Evolutionary conservation across 2,113 vertebrate genomes (phyloP).

Genomic region (Centropus bengalensis): DNA sequence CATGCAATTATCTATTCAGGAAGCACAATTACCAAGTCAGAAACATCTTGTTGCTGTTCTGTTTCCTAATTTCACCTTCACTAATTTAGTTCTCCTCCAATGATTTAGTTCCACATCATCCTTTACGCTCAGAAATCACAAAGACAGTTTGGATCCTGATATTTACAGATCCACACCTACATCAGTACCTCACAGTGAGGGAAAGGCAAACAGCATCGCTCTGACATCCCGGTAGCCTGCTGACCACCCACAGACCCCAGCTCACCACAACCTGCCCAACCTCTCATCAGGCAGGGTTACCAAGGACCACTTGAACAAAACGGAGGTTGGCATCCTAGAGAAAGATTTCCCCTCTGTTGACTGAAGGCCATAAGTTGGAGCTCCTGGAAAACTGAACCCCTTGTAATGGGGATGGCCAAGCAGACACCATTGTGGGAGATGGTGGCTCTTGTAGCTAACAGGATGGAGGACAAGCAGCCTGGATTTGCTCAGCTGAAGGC

Average conservation of each 20-base stretch:
- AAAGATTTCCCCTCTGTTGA: neutral
- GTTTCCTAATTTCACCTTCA: neutral
- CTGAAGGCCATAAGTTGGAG: neutral
- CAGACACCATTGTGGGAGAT: neutral
- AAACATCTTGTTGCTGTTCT: neutral
- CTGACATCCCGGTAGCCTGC: rapidly evolving
- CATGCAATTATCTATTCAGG: neutral
- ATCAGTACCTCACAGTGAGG: neutral
- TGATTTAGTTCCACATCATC: neutral
- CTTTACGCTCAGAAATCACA: neutral
- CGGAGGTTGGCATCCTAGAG: neutral
- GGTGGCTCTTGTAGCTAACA: neutral
- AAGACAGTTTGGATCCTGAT: rapidly evolving
- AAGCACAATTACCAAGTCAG: neutral
- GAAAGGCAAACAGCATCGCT: neutral
- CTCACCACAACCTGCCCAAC: rapidly evolving
- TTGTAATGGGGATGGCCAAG: neutral
- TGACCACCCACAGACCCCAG: too few relatives aligned
- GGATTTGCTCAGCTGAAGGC: neutral
- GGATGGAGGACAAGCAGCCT: neutral
- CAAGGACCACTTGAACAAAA: neutral
- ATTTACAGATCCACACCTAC: neutral
- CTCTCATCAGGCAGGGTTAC: too few relatives aligned
- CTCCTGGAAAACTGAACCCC: neutral
- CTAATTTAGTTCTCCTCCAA: neutral